Conservation (phyloP, 2,797 vertebrate genomes). For the Ctenopoma kingsleyae region DNA sequence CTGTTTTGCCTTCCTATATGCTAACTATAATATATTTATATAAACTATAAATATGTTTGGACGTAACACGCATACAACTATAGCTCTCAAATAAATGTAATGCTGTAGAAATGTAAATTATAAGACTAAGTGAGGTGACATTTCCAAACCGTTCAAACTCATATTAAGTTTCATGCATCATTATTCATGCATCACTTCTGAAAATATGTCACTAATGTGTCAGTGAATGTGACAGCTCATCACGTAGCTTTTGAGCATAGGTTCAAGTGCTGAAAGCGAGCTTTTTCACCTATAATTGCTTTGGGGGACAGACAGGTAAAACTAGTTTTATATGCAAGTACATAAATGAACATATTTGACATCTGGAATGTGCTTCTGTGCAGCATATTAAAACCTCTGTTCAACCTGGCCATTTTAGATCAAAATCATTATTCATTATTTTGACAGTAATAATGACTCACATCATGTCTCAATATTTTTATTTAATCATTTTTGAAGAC, state of each 20-base stretch:
- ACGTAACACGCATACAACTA: not conserved
- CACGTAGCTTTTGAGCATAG: slow-evolving; percentile 17
- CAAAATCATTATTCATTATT: slow-evolving; percentile 23
- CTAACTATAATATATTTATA: too few relatives aligned
- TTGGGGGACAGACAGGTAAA: slow-evolving; percentile 59
- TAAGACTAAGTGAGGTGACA: not conserved
- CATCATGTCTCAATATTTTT: not conserved
- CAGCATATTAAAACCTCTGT: not conserved
- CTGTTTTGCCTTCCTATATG: not conserved
- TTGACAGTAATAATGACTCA: slow-evolving; percentile 10
- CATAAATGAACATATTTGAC: slow-evolving; percentile 58
- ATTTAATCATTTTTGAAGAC: not conserved
- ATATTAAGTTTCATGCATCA: slow-evolving; percentile 8
- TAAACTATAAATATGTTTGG: too few relatives aligned
- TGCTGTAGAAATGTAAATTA: not conserved
- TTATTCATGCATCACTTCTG: slow-evolving; percentile 7
- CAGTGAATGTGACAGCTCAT: slow-evolving; percentile 42
- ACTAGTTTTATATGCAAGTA: slow-evolving; percentile 46
- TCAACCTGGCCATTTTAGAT: slow-evolving; percentile 23
- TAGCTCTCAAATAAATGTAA: not conserved
- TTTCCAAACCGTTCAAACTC: slow-evolving; percentile 22
- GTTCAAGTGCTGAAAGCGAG: slow-evolving; percentile 44
- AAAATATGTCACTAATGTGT: slow-evolving; percentile 48
- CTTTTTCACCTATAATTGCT: slow-evolving; percentile 54
- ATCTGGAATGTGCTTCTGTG: slow-evolving; percentile 67